Conservation (phyloP, 2,888 invertebrate genomes). For the Megaustenia siamemsis region DNA sequence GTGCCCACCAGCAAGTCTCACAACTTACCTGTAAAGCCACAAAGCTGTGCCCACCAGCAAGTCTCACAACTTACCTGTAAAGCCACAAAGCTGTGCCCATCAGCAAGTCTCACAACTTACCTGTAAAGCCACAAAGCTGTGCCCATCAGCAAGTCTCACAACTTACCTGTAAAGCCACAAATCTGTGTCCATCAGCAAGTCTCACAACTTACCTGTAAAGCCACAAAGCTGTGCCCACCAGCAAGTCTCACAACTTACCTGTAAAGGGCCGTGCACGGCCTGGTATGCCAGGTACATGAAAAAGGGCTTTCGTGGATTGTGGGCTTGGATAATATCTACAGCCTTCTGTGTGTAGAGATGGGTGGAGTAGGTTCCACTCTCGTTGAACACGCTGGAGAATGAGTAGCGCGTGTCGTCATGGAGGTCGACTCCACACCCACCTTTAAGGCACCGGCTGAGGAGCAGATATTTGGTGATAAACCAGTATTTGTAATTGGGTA, state of each 20-base stretch:
- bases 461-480: no score
- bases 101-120: no score
- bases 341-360: constrained; percentile 44
- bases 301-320: constrained; percentile 22
- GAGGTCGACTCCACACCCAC: constrained; percentile 31
- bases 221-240: no score
- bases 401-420: constrained; percentile 38
- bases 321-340: constrained; percentile 11
- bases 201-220: no score
- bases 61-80: no score
- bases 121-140: no score
- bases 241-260: constrained; percentile 8
- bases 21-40: no score
- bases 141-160: no score
- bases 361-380: constrained; percentile 38
- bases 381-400: constrained; percentile 15
- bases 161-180: neutral
- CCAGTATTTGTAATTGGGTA: no score
- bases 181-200: neutral
- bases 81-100: no score
- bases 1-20: neutral
- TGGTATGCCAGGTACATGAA: constrained; percentile 45
- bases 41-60: no score
- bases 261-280: constrained; percentile 42
- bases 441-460: constrained; percentile 1